Percentiles rank a stretch among this genome's conserved stretches.
Conservation (phyloP, 2,113 vertebrate genomes). For the Dermatemys mawii region DNA sequence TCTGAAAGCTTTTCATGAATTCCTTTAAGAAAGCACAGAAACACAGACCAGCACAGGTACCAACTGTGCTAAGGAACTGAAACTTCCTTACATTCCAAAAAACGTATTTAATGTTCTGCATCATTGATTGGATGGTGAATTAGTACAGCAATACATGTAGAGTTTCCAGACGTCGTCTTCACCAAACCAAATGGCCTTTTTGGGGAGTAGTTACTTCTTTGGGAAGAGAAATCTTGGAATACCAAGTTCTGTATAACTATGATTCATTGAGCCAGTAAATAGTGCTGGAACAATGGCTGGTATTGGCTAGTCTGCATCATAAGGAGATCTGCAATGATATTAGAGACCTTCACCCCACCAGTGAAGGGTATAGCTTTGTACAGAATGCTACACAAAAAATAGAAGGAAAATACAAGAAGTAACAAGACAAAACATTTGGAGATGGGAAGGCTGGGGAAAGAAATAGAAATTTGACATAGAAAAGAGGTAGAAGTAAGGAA, state of each 20-base stretch:
- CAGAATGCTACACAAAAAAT: neutral
- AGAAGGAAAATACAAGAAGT: neutral
- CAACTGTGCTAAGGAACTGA: neutral
- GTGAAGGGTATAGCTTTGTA: neutral
- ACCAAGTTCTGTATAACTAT: neutral
- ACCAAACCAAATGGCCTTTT: constrained; percentile 16
- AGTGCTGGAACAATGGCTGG: constrained; percentile 9
- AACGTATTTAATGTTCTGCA: neutral
- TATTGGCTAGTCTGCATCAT: neutral
- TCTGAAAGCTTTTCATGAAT: neutral
- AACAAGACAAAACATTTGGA: neutral
- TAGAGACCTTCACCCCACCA: neutral
- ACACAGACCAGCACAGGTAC: neutral
- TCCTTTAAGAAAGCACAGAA: neutral
- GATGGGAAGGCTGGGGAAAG: neutral
- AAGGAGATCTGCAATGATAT: neutral
- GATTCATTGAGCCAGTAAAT: constrained; percentile 47
- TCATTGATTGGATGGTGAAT: neutral
- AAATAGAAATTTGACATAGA: neutral
- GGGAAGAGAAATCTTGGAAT: constrained; percentile 41
- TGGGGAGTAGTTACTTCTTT: neutral
- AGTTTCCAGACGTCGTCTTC: constrained; percentile 52
- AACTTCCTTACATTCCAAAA: neutral
- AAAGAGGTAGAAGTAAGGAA: neutral
- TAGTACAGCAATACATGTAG: neutral